Evolutionary conservation across 2,113 vertebrate species (phyloP), one percentile per base, ranked within the genome.

Genomic region (Haemorhous mexicanus): DNA sequence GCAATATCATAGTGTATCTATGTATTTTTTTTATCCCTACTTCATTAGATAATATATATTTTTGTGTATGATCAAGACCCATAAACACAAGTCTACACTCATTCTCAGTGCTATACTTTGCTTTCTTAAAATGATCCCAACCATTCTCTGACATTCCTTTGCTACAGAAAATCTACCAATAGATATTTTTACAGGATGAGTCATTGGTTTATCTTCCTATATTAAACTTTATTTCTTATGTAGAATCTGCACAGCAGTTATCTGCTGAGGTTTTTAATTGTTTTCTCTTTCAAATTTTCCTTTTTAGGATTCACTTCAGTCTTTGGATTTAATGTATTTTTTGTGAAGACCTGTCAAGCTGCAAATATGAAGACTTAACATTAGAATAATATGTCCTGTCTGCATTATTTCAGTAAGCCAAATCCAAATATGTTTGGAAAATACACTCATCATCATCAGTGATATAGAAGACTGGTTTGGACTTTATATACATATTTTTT

Each of bases 201-300:
- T 87, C 74, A 87, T 84, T 94, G 88, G 53, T 93, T 91, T 91
- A 84, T 90, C 58, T 53, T 77, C 19, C 39, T 82, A 35, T 63
- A 85, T 74, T 88, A 94, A 2, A 37, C 84, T 92, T 95, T 58
- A 67, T 90, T 92, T 93, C 26, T 93, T 94, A 52, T 43, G 77
- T 43, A 11, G 77, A 94, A 81, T 76, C 37, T 91, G 33, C 37
- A 41, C 28, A 78, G 43, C 50, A 87, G 59, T 92, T 93, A 79
- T 62, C 70, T 78, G 73, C 58, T 93, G 59, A 77, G 58, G 75
- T 13, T 41, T 41, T 41, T 14, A 41, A 41, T 41, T 89, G 18
- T 56, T 66, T 89, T 90, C 14, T 82, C 32, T 90, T 90, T 73
- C 47, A 95, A 82, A 24, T 89, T 90, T 74, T 87, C 46, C 43